Evolutionary conservation across 2,888 invertebrate species (phyloP).

Genomic region (Acleris sparsana): DNA sequence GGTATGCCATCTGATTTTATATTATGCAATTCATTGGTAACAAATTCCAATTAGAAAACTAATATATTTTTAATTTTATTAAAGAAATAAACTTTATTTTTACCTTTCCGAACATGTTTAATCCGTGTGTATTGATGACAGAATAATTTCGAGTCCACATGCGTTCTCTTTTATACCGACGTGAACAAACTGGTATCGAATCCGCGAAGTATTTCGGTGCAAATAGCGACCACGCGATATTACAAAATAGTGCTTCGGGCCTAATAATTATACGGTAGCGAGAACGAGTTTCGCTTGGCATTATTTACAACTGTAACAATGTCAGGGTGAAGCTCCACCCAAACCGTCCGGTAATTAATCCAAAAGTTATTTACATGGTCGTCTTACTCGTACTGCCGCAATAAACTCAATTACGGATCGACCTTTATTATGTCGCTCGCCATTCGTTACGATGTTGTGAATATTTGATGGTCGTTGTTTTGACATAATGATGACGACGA

Average conservation of each 20-base stretch:
- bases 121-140: conserved; percentile 54
- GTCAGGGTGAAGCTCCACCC: conserved; percentile 51
- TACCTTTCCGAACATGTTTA: conserved; percentile 73
- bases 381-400: conserved; percentile 3
- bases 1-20: too few species aligned
- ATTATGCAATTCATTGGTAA: too few species aligned
- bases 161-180: conserved; percentile 73
- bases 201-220: conserved; percentile 45
- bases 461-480: conserved; percentile 21
- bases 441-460: conserved; percentile 17
- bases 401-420: conserved; percentile 13
- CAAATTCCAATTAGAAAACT: too few species aligned
- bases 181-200: conserved; percentile 65
- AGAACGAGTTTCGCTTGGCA: conserved; percentile 34
- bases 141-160: conserved; percentile 61
- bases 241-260: conserved; percentile 44
- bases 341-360: conserved; percentile 34
- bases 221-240: conserved; percentile 32
- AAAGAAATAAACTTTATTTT: conserved; percentile 16
- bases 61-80: neutral
- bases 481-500: neutral
- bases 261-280: conserved; percentile 29
- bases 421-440: conserved; percentile 17
- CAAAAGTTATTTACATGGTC: conserved; percentile 24
- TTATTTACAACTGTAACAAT: conserved; percentile 50